Conservation (phyloP, 2,113 vertebrate genomes). For the Hippocampus guttulatus region DNA sequence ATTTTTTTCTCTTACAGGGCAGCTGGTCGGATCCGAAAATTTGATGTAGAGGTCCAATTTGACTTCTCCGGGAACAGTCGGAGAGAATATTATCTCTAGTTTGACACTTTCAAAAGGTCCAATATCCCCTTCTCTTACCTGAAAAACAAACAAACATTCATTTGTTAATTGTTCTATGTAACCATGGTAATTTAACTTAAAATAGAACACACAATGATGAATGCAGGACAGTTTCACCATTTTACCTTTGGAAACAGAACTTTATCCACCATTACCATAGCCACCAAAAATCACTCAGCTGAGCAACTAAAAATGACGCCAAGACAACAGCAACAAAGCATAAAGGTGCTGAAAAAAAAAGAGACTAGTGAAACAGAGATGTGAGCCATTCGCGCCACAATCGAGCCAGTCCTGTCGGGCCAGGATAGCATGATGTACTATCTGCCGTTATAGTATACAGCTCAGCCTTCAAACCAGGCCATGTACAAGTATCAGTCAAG, state of each 20-base stretch:
- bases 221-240: neutral
- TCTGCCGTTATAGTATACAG: constrained; percentile 23
- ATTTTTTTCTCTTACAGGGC: constrained; percentile 72
- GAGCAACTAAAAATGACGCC: constrained; percentile 5
- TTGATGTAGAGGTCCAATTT: constrained; percentile 72
- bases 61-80: constrained; percentile 73
- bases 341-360: constrained; percentile 11
- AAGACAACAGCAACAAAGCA: constrained; percentile 16
- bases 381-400: constrained; percentile 10
- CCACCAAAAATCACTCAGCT: constrained; percentile 14
- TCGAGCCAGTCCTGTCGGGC: neutral
- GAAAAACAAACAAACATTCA: neutral
- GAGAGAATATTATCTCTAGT: constrained; percentile 80
- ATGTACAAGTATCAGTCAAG: constrained; percentile 49
- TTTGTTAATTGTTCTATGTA: neutral
- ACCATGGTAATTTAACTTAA: neutral
- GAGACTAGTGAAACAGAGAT: constrained; percentile 12
- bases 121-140: constrained; percentile 76
- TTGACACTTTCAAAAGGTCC: constrained; percentile 78
- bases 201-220: neutral
- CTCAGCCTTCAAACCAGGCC: constrained; percentile 22
- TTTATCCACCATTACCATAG: neutral
- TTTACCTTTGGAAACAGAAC: neutral
- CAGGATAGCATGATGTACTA: constrained; percentile 33
- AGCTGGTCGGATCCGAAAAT: constrained; percentile 75